phyloP scores from a whole-genome alignment of 2,888 invertebrate genomes.

The Amphimallon solstitiale region DNA sequence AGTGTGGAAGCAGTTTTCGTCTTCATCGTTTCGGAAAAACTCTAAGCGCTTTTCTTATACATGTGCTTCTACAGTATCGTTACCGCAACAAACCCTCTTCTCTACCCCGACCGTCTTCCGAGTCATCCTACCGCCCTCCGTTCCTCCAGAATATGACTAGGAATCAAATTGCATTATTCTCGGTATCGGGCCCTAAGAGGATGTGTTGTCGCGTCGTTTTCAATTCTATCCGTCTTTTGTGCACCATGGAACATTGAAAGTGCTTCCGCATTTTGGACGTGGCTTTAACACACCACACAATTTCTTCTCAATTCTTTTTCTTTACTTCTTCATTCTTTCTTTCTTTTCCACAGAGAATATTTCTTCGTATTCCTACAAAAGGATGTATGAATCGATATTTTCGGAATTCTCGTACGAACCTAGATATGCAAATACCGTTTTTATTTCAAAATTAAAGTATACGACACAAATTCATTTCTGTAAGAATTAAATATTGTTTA shows the following conservation, averaged over 20 bases:
- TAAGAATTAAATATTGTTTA: neutral
- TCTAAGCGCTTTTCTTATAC: slow-evolving; percentile 24
- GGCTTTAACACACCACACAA: slow-evolving; percentile 9
- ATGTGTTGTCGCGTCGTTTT: slow-evolving; percentile 45
- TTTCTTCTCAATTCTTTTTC: slow-evolving; percentile 10
- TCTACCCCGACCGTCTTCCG: neutral
- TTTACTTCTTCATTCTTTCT: neutral
- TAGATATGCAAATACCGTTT: neutral
- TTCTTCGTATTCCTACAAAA: neutral
- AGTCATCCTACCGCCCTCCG: slow-evolving; percentile 15
- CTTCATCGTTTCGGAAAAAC: slow-evolving; percentile 18
- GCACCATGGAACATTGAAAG: slow-evolving; percentile 29
- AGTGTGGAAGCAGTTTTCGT: slow-evolving; percentile 12
- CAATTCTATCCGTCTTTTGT: slow-evolving; percentile 43
- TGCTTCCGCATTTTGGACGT: slow-evolving; percentile 31
- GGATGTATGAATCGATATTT: slow-evolving; percentile 24
- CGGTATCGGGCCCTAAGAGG: slow-evolving; percentile 44
- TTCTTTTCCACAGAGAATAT: slow-evolving; percentile 3
- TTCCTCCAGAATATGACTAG: slow-evolving; percentile 45
- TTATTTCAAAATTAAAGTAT: neutral
- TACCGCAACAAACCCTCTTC: neutral
- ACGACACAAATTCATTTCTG: neutral
- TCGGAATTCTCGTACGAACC: neutral
- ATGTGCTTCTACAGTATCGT: neutral
- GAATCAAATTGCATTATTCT: slow-evolving; percentile 51